Evolutionary conservation across 2,113 vertebrate genomes (phyloP), one percentile per base, ranked within the genome.

Genomic region (Rhabdornis inornatus): DNA sequence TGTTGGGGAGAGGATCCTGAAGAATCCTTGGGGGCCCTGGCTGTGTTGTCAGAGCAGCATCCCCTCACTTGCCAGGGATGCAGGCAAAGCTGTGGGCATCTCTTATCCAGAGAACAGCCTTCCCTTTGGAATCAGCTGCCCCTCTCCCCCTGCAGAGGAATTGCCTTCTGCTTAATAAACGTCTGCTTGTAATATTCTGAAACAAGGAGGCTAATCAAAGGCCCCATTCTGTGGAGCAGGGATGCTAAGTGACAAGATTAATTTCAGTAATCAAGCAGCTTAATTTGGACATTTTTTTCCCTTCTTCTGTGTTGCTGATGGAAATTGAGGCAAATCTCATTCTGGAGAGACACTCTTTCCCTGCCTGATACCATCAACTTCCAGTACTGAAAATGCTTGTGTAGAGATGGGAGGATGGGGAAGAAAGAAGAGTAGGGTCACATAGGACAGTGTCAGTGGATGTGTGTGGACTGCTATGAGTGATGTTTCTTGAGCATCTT

Each of bases 201-300:
- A 98, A 98, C 97, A 98, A 98, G 97, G 89, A 98, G 97, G 93
- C 97, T 98, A 98, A 98, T 98, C 98, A 98, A 97, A 98, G 97
- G 86, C 97, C 96, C 91, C 40, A 83, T 97, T 98, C 96, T 95
- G 92, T 96, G 96, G 96, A 98, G 95, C 92, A 95, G 97, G 96
- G 92, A 96, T 53, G 81, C 96, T 96, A 97, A 98, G 95, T 97
- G 98, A 98, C 98, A 98, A 98, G 97, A 98, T 98, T 98, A 98
- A 98, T 98, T 98, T 98, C 97, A 89, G 97, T 98, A 98, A 98
- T 98, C 97, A 98, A 97, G 98, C 89, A 96, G 97, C 97, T 97
- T 98, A 98, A 98, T 98, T 98, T 98, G 96, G 97, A 97, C 96
- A 78, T 90, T 98, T 97, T 82, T 84, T 50, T 3, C 45, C 14